Base-by-base conservation (phyloP, 2,797 vertebrate genomes). In the Myotis daubentonii region DNA sequence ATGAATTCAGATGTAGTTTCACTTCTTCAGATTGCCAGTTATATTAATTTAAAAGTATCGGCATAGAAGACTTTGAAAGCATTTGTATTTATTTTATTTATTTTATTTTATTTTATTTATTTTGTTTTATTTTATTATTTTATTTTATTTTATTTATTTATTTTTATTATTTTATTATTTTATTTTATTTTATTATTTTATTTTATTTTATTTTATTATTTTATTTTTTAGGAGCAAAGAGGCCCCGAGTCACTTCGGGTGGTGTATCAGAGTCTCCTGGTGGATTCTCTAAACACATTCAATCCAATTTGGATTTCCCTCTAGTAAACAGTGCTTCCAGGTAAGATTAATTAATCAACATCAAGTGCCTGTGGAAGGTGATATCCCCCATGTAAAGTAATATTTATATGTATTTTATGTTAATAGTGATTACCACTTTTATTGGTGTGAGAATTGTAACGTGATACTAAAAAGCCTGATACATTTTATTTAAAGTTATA, bases 271-370 rank as follows among this genome's bases (percentile, higher is more conserved):
- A 98, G 25, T 97, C 98, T 55, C 98, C 97, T 5, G 88, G 98
- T 13, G 98, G 98, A 33, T 94, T 98, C 84, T 98, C 98, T 95
- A 99, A 99, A 97, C 98, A 98, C n/a, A 94, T 98, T 87, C 98
- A 98, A 7, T 98, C 99, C 0, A 99, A 99, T 53, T 98, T 93
- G 3, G 99, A 98, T 92, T 96, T 98, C 80, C 98, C 98, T 0
- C 98, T 97, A 12, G 55, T 97, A 83, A 97, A 95, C 36, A 87
- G 57, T 87, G 65, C 94, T 71, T 97, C 96, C 81, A 98, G 98
- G 98, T 98, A 93, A 95, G 93, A 62, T 36, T 80, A 47, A 82
- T 47, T 89, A 51, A 71, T 47, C 80, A 95, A 76, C 16, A 74
- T 47, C 51, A 90, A 94, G 30, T 91, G 28, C 6, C 87, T 86